Base-by-base conservation (phyloP, 2,888 invertebrate genomes). In the Lingula anatina region DNA sequence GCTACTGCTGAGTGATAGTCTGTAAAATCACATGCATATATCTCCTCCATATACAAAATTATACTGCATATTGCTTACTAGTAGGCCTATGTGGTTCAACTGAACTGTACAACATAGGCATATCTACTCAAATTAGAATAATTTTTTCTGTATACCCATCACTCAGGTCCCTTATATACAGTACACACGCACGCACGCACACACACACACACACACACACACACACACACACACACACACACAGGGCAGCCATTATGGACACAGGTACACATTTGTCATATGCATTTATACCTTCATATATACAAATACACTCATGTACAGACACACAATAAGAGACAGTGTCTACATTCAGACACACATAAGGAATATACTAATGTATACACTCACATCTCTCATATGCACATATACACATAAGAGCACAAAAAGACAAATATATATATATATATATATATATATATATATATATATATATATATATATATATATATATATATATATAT, bases 251-350 rank as follows among this genome's bases (percentile, higher is more conserved):
- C 20, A 20, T 36, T n/a, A 36, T 36, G 20, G 20, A 20, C 20
- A 36, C 20, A 18, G 36, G n/a, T 5, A n/a, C n/a, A n/a, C n/a
- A 18, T 18, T n/a, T 18, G 7, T 18, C 18, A 38, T 38, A 38
- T 38, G 21, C 21, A 38, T n/a, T 18, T n/a, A 38, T 38, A 38
- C 21, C n/a, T n/a, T 12, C 5, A 38, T 38, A 49, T 43, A 50
- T n/a, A 38, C 21, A n/a, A n/a, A 38, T 21, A 38, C 5, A 38
- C 21, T 18, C 21, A 38, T 38, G 21, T 38, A 38, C 21, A 38
- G n/a, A 38, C 21, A 38, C 39, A 38, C 39, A 38, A 7, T 18
- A 7, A 38, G 7, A 38, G 7, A 12, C 18, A 12, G 7, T 18
- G 5, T 12, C n/a, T n/a, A 38, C 21, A 38, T 38, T 18, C 21